Percentiles rank a stretch among this genome's conserved stretches.
phyloP scores from a whole-genome alignment of 2,797 vertebrate species.

The Sebastes aleutianus region DNA sequence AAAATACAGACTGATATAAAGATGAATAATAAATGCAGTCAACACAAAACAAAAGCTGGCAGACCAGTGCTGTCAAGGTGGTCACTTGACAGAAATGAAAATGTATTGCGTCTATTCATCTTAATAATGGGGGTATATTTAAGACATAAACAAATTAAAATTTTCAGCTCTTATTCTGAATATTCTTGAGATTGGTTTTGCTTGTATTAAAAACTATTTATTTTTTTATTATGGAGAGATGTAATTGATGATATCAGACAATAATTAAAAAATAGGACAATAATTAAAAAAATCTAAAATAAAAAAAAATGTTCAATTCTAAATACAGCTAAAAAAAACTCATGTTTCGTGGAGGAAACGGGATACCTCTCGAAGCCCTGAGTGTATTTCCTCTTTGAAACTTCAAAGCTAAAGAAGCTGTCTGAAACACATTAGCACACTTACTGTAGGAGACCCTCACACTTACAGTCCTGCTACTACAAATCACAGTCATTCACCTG shows the following conservation, averaged over 20 bases:
- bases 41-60: slow-evolving; percentile 83
- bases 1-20: slow-evolving; percentile 85
- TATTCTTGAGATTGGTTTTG: background rate
- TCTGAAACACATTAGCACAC: slow-evolving; percentile 64
- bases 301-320: background rate
- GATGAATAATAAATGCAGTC: slow-evolving; percentile 87
- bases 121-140: slow-evolving; percentile 26
- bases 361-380: slow-evolving; percentile 22
- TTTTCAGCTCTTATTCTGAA: background rate
- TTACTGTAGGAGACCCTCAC: slow-evolving; percentile 53
- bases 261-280: background rate
- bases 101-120: slow-evolving; percentile 43
- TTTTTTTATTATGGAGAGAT: background rate
- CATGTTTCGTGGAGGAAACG: slow-evolving; percentile 29
- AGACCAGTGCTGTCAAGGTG: slow-evolving; percentile 67
- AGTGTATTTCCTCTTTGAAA: slow-evolving; percentile 59
- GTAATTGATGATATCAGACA: background rate
- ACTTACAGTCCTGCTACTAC: slow-evolving; percentile 30
- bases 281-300: background rate
- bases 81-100: slow-evolving; percentile 68
- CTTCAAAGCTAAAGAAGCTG: slow-evolving; percentile 66
- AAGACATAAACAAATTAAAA: slow-evolving; percentile 25
- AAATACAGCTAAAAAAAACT: slow-evolving; percentile 2
- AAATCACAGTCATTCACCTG: slow-evolving; percentile 41
- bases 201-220: background rate